Conservation (phyloP, 2,797 vertebrate species). For the Spinus pinus region DNA sequence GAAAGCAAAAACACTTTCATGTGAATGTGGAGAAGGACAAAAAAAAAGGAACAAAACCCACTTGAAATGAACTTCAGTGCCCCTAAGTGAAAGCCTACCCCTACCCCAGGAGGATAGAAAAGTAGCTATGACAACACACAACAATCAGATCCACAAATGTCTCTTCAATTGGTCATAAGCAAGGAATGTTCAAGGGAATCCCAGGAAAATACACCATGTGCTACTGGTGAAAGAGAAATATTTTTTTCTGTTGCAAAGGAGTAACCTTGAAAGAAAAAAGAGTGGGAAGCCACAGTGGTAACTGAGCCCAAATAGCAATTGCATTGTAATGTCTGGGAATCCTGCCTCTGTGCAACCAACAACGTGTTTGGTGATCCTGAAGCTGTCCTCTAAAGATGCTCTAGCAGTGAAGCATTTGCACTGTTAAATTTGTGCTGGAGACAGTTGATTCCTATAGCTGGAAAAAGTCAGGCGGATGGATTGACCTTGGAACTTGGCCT, state of each 20-base stretch:
- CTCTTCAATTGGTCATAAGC: not conserved
- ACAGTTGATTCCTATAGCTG: not conserved
- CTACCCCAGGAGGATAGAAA: not conserved
- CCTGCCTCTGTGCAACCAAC: not conserved
- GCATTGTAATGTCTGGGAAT: not conserved
- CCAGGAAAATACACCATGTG: not conserved
- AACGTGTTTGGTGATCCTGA: not conserved
- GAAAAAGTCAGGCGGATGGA: not conserved
- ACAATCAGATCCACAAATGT: not conserved
- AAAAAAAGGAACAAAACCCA: not conserved
- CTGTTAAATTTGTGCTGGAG: not conserved
- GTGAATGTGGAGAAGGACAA: not conserved
- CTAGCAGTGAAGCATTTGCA: not conserved
- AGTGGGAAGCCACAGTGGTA: not conserved
- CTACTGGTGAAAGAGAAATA: not conserved
- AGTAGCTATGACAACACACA: not conserved
- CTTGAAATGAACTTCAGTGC: not conserved
- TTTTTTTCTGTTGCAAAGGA: not conserved
- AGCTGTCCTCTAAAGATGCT: not conserved
- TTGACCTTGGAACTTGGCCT: constrained; percentile 32
- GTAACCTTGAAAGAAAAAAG: not conserved
- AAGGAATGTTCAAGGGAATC: not conserved
- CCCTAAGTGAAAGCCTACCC: not conserved
- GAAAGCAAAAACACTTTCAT: not conserved
- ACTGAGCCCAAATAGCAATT: not conserved